Base-by-base conservation (phyloP, 1,140 invertebrate species). In the Cepaea nemoralis region DNA sequence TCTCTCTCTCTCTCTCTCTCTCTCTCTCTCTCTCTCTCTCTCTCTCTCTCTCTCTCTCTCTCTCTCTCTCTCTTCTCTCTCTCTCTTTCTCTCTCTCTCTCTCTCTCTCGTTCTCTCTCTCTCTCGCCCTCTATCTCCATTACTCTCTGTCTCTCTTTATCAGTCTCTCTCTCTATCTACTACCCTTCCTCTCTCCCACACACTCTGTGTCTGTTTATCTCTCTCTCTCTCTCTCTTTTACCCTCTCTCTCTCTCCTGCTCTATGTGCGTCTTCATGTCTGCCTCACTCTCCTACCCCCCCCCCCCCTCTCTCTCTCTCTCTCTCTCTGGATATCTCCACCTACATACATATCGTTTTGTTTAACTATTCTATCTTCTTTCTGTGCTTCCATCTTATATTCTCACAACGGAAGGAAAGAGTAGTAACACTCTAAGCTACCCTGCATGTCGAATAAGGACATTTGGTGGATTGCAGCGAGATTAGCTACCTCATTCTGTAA, bases 181-280 rank as follows among this genome's bases (percentile, higher is more conserved):
- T n/a, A n/a, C n/a, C 27, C 63, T n/a, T 35, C 33, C 24, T 67
- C 63, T 70, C 67, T 70, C 31, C 39, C 67, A 33, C 67, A 37
- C 31, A 10, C 31, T 74, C 37, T 71, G 12, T 71, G 33, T 71
- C 37, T 42, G 12, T 42, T 48, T 74, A 10, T 42, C 6, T 74
- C 71, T 74, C n/a, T 42, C 6, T 74, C 71, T 74, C 71, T 8
- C 39, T 74, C 71, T 74, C 40, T 42, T n/a, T n/a, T 48, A 42
- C 71, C 42, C 10, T 42, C 37, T 42, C 37, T 42, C 39, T 42
- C 71, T 74, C 8, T 74, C 12, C 39, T 39, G 12, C 39, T 42
- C 31, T 24, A 27, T 42, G 14, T 27, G 2, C n/a, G 39, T 16
- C 31, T 70, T 14, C 39, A n/a, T 70, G 27, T 33, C 24, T n/a